Percentiles rank a stretch among this genome's conserved stretches.
phyloP scores from a whole-genome alignment of 2,113 vertebrate species.

The Hippotragus niger region DNA sequence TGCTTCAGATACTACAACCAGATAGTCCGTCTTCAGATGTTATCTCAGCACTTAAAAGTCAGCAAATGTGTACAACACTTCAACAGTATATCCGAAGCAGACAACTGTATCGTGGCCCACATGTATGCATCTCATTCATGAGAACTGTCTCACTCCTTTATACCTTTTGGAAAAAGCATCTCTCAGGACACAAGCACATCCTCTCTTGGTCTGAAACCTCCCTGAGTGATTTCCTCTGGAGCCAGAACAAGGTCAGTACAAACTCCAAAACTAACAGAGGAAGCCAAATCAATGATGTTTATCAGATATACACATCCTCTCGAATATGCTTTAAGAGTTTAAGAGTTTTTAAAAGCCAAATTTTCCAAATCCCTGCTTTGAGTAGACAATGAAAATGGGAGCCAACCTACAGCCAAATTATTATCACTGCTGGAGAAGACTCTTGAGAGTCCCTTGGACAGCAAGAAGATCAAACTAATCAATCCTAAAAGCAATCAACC shows the following conservation, averaged over 20 bases:
- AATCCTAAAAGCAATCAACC: not conserved
- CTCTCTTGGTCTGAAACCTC: slow-evolving; percentile 91
- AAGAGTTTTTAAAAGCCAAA: slow-evolving; percentile 89
- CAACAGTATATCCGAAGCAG: slow-evolving; percentile 91
- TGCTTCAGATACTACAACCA: slow-evolving; percentile 89
- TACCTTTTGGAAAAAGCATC: slow-evolving; percentile 89
- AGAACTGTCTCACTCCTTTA: slow-evolving; percentile 86
- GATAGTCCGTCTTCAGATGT: slow-evolving; percentile 87
- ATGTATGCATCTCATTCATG: slow-evolving; percentile 92
- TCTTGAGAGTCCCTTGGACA: not conserved
- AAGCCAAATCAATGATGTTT: slow-evolving; percentile 90
- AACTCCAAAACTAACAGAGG: slow-evolving; percentile 90
- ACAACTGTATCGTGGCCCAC: slow-evolving; percentile 93
- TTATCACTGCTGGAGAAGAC: slow-evolving; percentile 68
- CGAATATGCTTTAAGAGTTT: slow-evolving; percentile 85
- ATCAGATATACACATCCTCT: slow-evolving; percentile 88
- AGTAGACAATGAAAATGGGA: slow-evolving; percentile 90
- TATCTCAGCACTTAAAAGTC: slow-evolving; percentile 90
- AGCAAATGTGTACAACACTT: slow-evolving; percentile 87
- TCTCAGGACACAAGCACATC: slow-evolving; percentile 87
- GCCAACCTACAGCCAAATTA: slow-evolving; percentile 88
- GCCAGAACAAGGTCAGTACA: slow-evolving; percentile 88
- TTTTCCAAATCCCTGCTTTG: slow-evolving; percentile 92
- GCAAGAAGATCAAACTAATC: not conserved
- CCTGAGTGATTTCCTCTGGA: slow-evolving; percentile 91